phyloP scores from a whole-genome alignment of 2,113 vertebrate genomes.

The Tachysurus vachellii region DNA sequence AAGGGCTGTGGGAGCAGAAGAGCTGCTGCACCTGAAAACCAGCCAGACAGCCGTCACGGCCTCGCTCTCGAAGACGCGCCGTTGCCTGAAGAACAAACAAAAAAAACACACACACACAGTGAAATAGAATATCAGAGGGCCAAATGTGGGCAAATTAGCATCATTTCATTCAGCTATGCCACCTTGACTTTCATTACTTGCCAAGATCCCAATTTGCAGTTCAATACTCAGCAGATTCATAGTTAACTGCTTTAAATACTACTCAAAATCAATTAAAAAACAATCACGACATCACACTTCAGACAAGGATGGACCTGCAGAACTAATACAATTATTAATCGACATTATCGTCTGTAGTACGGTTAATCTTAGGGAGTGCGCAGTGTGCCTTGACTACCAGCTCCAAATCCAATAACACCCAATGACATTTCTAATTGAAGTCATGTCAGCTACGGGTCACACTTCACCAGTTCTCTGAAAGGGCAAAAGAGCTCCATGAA shows the following conservation, averaged over 20 bases:
- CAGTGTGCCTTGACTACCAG: neutral
- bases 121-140: neutral
- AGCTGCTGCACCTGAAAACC: conserved; percentile 98
- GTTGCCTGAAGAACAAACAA: conserved; percentile 78
- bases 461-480: neutral
- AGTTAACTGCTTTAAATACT: neutral
- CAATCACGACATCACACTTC: neutral
- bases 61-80: conserved; percentile 86
- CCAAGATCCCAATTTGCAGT: neutral
- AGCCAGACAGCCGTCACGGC: conserved; percentile 88
- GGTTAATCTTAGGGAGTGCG: neutral
- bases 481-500: neutral
- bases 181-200: neutral
- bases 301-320: neutral
- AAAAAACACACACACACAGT: conserved; percentile 16
- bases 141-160: neutral
- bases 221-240: neutral
- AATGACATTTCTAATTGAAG: conserved; percentile 12
- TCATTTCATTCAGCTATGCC: neutral
- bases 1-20: conserved; percentile 93
- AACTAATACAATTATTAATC: neutral
- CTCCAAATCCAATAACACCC: neutral
- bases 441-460: conserved; percentile 6
- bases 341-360: neutral
- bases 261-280: neutral